phyloP scores from a whole-genome alignment of 2,797 vertebrate species.

The Botia kubotai region DNA sequence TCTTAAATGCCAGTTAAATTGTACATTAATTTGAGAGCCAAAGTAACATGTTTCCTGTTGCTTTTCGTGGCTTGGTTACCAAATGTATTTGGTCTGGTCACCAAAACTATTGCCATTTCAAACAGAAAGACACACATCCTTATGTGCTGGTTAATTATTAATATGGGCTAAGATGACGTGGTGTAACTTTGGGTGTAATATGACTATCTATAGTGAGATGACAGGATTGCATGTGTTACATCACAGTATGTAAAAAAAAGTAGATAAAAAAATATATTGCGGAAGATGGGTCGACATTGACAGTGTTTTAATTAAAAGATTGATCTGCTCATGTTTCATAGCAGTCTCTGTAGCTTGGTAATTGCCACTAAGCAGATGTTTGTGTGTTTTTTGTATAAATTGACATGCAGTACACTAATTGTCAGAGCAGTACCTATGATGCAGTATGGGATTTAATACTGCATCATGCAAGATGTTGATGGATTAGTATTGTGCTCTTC shows the following conservation, averaged over 20 bases:
- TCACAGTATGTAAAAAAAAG: background rate
- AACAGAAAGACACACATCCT: background rate
- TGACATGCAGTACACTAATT: background rate
- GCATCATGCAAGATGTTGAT: background rate
- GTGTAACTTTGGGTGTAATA: conserved; percentile 6
- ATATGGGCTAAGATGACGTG: conserved; percentile 15
- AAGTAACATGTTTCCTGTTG: background rate
- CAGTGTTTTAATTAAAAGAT: background rate
- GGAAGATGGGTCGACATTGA: background rate
- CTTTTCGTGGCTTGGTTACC: background rate
- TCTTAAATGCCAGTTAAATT: too few relatives aligned
- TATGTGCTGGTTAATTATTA: conserved; percentile 22
- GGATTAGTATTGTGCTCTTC: background rate
- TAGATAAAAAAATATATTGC: background rate
- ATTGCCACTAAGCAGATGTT: background rate
- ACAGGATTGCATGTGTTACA: conserved; percentile 2
- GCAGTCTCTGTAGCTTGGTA: background rate
- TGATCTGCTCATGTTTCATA: background rate
- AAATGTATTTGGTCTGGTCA: background rate
- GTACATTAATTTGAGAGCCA: too few relatives aligned
- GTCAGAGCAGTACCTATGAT: background rate
- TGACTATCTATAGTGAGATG: conserved; percentile 15
- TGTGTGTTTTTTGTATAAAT: background rate
- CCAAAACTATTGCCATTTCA: background rate
- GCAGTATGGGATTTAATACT: background rate